These are phyloP conservation scores for Aphaenogaster floridana DNA, from an alignment of 1,140 invertebrate genomes.

Conservation along the genomic window DNA sequence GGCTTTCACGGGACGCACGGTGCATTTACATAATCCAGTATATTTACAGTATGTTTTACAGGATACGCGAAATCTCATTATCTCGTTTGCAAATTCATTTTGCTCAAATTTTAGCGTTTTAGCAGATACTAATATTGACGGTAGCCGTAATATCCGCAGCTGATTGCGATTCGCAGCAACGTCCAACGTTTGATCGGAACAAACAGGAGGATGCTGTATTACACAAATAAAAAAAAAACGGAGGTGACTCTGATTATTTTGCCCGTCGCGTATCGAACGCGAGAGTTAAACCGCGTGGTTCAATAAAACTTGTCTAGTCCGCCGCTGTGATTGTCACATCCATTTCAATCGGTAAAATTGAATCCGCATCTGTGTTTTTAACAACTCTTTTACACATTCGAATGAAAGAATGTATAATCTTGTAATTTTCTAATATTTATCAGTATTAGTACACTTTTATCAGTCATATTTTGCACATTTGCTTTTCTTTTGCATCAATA, in stretches of 20 bases:
- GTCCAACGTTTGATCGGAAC: constrained; percentile 55
- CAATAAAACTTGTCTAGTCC: constrained; percentile 9
- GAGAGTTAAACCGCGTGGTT: constrained; percentile 18
- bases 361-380: neutral
- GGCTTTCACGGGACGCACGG: neutral
- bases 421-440: constrained; percentile 2
- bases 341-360: constrained; percentile 26
- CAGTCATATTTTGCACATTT: neutral
- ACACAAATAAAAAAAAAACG: constrained; percentile 42
- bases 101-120: constrained; percentile 50
- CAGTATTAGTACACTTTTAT: neutral
- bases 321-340: constrained; percentile 22
- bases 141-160: constrained; percentile 47
- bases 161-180: constrained; percentile 48
- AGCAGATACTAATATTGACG: constrained; percentile 54
- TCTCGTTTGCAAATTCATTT: constrained; percentile 50
- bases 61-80: constrained; percentile 44
- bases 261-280: constrained; percentile 1
- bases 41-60: constrained; percentile 33
- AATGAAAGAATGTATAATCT: neutral
- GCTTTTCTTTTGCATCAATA: neutral
- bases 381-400: neutral
- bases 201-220: constrained; percentile 45
- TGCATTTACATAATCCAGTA: constrained; percentile 29
- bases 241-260: constrained; percentile 43